Percentiles rank a stretch among this genome's conserved stretches.
Evolutionary conservation across 2,888 invertebrate genomes (phyloP).

Genomic region (Icerya purchasi): DNA sequence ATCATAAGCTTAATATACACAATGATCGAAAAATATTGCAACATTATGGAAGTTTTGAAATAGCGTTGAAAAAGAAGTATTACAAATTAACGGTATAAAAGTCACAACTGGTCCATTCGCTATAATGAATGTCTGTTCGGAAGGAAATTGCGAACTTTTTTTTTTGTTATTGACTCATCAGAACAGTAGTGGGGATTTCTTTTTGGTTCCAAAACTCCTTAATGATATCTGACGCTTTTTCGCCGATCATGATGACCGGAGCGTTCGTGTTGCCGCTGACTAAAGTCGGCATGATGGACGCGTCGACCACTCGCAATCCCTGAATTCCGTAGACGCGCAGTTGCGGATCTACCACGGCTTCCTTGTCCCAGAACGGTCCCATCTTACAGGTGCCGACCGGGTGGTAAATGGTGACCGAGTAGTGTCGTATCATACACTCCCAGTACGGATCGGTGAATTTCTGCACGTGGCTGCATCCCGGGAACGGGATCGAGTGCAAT

Average conservation of each 20-base stretch:
- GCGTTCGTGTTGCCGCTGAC: conserved; percentile 74
- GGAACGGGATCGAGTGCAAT: conserved; percentile 47
- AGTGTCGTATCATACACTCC: conserved; percentile 70
- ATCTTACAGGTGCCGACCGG: conserved; percentile 73
- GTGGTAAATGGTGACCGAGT: conserved; percentile 66
- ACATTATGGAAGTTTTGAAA: too few species aligned
- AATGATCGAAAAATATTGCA: too few species aligned
- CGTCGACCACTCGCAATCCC: conserved; percentile 59
- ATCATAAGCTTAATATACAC: too few species aligned
- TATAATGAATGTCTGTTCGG: too few species aligned
- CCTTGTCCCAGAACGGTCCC: conserved; percentile 68
- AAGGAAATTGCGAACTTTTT: too few species aligned
- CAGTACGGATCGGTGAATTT: conserved; percentile 54
- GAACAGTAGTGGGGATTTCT: too few species aligned
- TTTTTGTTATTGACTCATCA: too few species aligned
- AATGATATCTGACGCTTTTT: conserved; percentile 71
- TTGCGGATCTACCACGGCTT: conserved; percentile 62
- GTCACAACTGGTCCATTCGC: too few species aligned
- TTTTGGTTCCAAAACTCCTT: conserved; percentile 46
- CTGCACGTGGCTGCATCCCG: conserved; percentile 46
- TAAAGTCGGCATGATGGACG: conserved; percentile 66
- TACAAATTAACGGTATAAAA: too few species aligned
- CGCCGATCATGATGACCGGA: conserved; percentile 72
- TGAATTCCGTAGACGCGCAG: conserved; percentile 56
- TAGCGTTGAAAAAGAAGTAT: too few species aligned